Conservation (phyloP, 1,140 invertebrate species). For the Aporrectodea caliginosa region DNA sequence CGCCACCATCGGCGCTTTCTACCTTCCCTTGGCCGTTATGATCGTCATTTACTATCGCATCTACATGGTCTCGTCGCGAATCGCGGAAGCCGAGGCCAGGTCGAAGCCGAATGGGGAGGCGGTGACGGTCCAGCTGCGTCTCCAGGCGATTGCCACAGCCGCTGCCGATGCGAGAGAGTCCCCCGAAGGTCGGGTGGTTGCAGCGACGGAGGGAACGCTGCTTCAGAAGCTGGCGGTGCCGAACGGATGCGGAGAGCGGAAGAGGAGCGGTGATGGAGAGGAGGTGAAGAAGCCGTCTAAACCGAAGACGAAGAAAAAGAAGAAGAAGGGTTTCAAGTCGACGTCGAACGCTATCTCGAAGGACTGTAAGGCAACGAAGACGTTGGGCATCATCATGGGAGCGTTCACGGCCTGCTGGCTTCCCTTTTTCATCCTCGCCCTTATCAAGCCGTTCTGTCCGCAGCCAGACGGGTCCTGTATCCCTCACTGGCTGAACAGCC, state of each 20-base stretch:
- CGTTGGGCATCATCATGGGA: constrained; percentile 60
- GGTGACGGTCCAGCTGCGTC: too few relatives aligned
- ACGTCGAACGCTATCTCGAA: constrained; percentile 10
- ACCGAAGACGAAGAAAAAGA: background rate
- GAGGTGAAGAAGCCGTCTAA: too few relatives aligned
- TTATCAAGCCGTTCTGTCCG: constrained; percentile 58
- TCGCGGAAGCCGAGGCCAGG: constrained; percentile 53
- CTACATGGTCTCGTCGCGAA: constrained; percentile 55
- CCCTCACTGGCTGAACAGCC: constrained; percentile 53
- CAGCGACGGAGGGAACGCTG: background rate
- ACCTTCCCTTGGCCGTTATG: constrained; percentile 85
- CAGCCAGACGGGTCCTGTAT: constrained; percentile 42
- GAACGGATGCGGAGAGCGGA: background rate
- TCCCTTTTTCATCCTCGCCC: constrained; percentile 62
- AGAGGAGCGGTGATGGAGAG: background rate
- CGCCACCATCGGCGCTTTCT: constrained; percentile 75
- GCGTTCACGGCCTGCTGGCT: constrained; percentile 63
- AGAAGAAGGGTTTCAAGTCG: background rate
- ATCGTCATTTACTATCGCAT: constrained; percentile 84
- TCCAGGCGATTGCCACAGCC: too few relatives aligned
- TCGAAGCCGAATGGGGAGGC: constrained; percentile 24
- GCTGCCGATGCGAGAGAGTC: background rate
- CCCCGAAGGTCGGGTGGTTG: background rate
- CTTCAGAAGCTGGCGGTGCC: background rate
- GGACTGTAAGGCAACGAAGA: constrained; percentile 24